Base-by-base conservation (phyloP, 1,140 invertebrate genomes). In the Papilio xuthus region DNA sequence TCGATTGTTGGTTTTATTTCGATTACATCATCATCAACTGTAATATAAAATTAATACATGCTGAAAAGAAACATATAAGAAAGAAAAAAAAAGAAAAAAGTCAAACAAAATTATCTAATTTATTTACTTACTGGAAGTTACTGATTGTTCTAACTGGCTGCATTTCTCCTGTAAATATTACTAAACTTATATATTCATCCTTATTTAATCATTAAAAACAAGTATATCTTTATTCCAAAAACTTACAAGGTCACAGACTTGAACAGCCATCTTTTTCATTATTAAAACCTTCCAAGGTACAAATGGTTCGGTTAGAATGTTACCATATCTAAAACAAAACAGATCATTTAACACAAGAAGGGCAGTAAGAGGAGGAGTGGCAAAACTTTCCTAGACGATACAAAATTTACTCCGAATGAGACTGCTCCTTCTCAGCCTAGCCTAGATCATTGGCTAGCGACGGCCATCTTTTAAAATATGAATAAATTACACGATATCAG, bases 1-100 rank as follows among this genome's bases (percentile, higher is more conserved):
- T 92, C 92, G n/a, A 93, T 83, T 8, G 81, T 72, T 23, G 87
- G 86, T 79, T 92, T 90, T 18, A 93, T 80, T 4, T 90, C 18
- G 72, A 87, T 79, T 8, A 93, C 15, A 71, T 93, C 83, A 53
- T 81, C 85, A 53, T 79, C 75, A 78, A 84, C 90, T 91, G 84
- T 44, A 44, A 72, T 18, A 50, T 50, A 13, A 63, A 37, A 37
- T 37, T 37, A 37, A 37, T 37, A 37, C 32, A 37, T 37, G 32
- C 32, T 37, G 32, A 37, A 37, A 37, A 7, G 2, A 37, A 3
- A 37, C 32, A n/a, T n/a, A n/a, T n/a, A n/a, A n/a, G n/a, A 23
- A 56, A 42, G 32, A 80, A 77, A 4, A 76, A 18, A 56, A 42
- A 72, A 37, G 4, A 70, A 41, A n/a, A n/a, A n/a, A n/a, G n/a